Evolutionary conservation across 2,888 invertebrate species (phyloP), one percentile per base, ranked within the genome.

Genomic region (Oscheius onirici): DNA sequence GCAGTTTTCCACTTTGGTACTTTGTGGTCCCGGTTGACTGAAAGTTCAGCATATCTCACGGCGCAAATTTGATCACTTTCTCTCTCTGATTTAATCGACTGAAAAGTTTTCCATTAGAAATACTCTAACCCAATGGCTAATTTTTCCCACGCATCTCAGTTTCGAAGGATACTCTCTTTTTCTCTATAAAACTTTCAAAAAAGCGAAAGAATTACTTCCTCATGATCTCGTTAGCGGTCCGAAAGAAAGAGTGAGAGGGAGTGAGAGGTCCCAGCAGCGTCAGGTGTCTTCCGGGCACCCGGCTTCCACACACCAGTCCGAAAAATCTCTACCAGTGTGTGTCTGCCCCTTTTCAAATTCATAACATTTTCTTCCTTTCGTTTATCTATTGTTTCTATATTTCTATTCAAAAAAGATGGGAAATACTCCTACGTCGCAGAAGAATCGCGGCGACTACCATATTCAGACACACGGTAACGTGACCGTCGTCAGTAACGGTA

Each of bases 251-350:
- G 28, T 26, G 54, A 24, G 54, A 55, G 22, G 15, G 54, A 55
- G 63, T 28, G 46, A 49, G 61, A 61, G 61, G 17, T 52, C 52
- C 22, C 52, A 22, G 11, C 28, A 17, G 41, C 63, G 70, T 71
- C 70, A 60, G 61, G 61, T 70, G 61, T 67, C 67, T 58, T 65
- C 66, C 54, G 69, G 34, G 20, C 41, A 11, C 40, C 46, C 52
- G 26, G 61, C 52, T 67, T 54, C 28, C 43, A 41, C 41, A 34
- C 34, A 61, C 55, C 46, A 22, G 26, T 60, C n/a, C 24, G 26
- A 24, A 43, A 61, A 28, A 44, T 40, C 40, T 26, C 60, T 60
- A 51, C 60, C 40, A 41, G 26, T 26, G 54, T 24, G 34, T 1
- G 13, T 10, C 60, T 54, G 15, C 55, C 26, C n/a, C 43, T 43